Evolutionary conservation across 2,797 vertebrate species (phyloP).

Genomic region (Spinus pinus): DNA sequence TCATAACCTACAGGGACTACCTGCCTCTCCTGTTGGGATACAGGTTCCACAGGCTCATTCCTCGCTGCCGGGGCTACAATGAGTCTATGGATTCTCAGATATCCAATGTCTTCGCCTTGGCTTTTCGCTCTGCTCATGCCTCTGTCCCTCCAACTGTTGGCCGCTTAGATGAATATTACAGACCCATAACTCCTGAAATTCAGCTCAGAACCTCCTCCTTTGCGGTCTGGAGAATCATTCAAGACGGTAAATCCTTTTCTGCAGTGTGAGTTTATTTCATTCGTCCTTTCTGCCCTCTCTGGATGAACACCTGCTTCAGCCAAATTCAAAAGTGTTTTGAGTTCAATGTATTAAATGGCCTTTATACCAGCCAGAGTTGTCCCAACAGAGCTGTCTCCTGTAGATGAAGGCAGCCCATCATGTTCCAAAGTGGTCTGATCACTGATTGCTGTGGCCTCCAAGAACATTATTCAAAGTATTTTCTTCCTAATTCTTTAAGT

Average conservation of each 20-base stretch:
- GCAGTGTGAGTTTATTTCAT: neutral
- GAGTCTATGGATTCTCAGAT: constrained; percentile 81
- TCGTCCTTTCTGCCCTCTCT: neutral
- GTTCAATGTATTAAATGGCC: neutral
- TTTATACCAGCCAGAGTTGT: neutral
- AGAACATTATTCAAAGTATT: neutral
- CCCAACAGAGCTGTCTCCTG: neutral
- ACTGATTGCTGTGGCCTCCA: neutral
- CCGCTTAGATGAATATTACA: constrained; percentile 75
- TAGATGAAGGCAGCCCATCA: neutral
- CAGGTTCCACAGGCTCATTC: constrained; percentile 57
- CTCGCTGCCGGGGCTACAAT: constrained; percentile 76
- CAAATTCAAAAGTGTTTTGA: neutral
- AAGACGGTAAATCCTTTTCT: constrained; percentile 73
- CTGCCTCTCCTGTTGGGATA: constrained; percentile 83
- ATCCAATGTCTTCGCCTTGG: constrained; percentile 85
- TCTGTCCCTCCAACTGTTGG: constrained; percentile 79
- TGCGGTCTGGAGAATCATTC: constrained; percentile 81
- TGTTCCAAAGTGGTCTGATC: neutral
- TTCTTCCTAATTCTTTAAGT: neutral
- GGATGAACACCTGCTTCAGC: neutral
- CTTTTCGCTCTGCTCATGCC: constrained; percentile 88
- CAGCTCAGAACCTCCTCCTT: constrained; percentile 81
- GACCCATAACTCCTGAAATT: constrained; percentile 60
- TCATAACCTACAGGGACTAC: constrained; percentile 87